These are phyloP conservation scores for Nycticryphes semicollaris DNA, from an alignment of 2,113 vertebrate genomes.

Conservation along the genomic window DNA sequence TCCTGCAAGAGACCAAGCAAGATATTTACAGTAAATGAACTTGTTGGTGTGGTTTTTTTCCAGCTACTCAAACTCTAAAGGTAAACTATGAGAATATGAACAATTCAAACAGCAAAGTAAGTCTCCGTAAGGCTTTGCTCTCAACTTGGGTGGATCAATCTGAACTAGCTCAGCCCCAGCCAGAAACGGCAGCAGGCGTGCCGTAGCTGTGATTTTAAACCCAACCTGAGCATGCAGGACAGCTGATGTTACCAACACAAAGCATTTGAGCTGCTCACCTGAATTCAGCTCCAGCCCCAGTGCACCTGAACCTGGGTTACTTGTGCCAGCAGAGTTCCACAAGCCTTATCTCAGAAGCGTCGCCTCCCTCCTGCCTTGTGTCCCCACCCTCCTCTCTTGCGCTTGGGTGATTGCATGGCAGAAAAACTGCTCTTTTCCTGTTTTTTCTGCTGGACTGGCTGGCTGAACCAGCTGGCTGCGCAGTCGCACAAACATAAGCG, in stretches of 20 bases:
- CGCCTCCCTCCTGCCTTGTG: neutral
- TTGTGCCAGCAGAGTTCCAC: neutral
- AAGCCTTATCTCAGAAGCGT: neutral
- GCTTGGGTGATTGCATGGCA: fast-evolving
- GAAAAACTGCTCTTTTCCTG: neutral
- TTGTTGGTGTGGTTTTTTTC: neutral
- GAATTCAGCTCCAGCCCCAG: neutral
- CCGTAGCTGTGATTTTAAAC: neutral
- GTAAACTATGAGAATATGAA: neutral
- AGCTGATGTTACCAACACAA: fast-evolving
- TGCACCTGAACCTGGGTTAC: fast-evolving
- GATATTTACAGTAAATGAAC: neutral
- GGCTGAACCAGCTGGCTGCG: fast-evolving
- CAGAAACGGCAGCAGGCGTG: fast-evolving
- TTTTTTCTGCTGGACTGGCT: neutral
- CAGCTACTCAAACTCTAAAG: neutral
- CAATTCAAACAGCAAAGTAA: neutral
- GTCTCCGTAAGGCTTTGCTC: neutral
- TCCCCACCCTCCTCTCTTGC: neutral
- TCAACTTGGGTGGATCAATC: neutral
- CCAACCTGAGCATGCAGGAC: fast-evolving
- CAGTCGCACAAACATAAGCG: neutral
- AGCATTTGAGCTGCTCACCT: neutral
- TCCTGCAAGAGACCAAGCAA: neutral
- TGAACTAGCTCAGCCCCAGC: neutral